Percentiles rank a stretch among this genome's conserved stretches.
Conservation (phyloP, 2,797 vertebrate genomes). For the Emys orbicularis region DNA sequence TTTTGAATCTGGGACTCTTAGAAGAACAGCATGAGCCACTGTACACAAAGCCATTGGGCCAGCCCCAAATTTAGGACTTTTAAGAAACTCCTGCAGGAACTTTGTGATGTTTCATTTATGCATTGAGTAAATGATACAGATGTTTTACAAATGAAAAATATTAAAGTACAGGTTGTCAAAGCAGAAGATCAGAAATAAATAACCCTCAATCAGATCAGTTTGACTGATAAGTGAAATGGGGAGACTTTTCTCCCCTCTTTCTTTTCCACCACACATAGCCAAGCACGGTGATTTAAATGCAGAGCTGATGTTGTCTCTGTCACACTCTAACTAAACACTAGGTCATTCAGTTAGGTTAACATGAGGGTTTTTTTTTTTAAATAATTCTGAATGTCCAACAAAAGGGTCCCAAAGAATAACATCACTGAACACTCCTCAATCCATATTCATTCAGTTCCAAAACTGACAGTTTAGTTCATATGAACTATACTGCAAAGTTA, state of each 20-base stretch:
- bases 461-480: constrained; percentile 45
- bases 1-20: not conserved
- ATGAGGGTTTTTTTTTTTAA: not conserved
- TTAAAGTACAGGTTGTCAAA: constrained; percentile 54
- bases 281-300: constrained; percentile 54
- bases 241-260: constrained; percentile 11
- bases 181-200: constrained; percentile 4
- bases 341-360: not conserved
- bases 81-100: not conserved
- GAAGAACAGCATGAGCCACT: not conserved
- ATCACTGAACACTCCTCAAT: constrained; percentile 23
- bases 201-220: constrained; percentile 44
- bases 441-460: constrained; percentile 54
- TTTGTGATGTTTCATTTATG: not conserved
- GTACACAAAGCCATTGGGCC: not conserved
- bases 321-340: not conserved
- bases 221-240: constrained; percentile 41
- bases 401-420: constrained; percentile 52
- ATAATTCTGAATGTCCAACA: constrained; percentile 31
- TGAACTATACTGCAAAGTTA: not conserved
- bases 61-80: not conserved
- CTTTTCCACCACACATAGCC: not conserved
- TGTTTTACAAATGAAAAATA: constrained; percentile 49
- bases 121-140: not conserved
- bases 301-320: constrained; percentile 39